These are phyloP conservation scores for Bombus superbus DNA, from an alignment of 1,140 invertebrate species.

Conservation along the genomic window DNA sequence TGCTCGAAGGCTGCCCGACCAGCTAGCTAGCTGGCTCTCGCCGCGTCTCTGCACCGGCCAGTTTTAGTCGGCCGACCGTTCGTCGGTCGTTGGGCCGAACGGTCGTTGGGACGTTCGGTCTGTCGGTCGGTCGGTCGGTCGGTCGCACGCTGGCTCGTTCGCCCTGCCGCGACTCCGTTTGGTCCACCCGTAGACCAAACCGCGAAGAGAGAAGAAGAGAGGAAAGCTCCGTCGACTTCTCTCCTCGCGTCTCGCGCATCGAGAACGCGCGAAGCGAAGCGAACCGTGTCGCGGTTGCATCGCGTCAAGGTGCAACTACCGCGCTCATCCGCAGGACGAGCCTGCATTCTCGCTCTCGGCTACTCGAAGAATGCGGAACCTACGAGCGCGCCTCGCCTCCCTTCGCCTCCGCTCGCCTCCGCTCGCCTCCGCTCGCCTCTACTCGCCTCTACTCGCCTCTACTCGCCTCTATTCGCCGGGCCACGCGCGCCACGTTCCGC, in stretches of 20 bases:
- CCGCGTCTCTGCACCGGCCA: neutral
- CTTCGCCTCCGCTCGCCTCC: neutral
- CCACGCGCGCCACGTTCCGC: neutral
- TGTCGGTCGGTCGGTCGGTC: neutral
- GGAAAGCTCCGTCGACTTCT: neutral
- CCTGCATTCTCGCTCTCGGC: constrained; percentile 26
- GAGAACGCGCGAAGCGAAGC: constrained; percentile 53
- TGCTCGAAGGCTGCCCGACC: constrained; percentile 1
- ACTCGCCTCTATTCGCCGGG: neutral
- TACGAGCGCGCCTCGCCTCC: neutral
- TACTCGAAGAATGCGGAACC: constrained; percentile 27
- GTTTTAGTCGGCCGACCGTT: neutral
- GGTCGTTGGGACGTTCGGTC: neutral
- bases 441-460: neutral
- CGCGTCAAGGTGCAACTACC: constrained; percentile 47
- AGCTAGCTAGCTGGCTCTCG: neutral
- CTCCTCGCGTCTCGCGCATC: neutral
- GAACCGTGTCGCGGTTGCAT: constrained; percentile 66
- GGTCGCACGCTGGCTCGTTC: neutral
- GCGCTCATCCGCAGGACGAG: constrained; percentile 31
- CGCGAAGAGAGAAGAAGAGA: constrained; percentile 4
- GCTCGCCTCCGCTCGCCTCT: neutral
- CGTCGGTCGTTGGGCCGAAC: too few species aligned
- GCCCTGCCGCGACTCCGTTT: constrained; percentile 11
- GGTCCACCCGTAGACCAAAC: neutral